Evolutionary conservation across 2,888 invertebrate genomes (phyloP), one percentile per base, ranked within the genome.

Genomic region (Merodon equestris): DNA sequence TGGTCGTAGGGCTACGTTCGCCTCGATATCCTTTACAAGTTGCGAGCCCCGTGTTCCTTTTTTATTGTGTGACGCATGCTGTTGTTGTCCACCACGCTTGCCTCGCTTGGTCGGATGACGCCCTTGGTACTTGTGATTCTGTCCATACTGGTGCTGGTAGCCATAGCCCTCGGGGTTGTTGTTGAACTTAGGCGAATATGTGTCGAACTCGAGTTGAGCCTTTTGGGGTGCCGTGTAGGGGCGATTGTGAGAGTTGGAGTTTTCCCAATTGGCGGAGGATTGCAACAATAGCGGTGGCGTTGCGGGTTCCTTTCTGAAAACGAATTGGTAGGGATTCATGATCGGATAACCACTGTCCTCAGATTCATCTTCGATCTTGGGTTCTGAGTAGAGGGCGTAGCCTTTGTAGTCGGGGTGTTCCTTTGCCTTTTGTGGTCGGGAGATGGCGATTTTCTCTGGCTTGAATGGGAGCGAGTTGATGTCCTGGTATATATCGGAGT

Each of bases 91-190:
- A 2, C 86, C 85, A 2, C 88, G 85, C 66, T 88, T 88, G 19
- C 88, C 88, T 1, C 88, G 85, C 67, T 87, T 87, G 38, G 75
- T 82, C 1, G 81, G 81, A 60, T 83, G 84, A 1, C 84, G 83
- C n/a, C 54, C 83, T 19, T 83, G 58, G 38, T 82, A 83, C 71
- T 82, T 83, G 51, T 81, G 82, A 50, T 61, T 75, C 15, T 44
- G 56, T 42, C 15, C 61, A 9, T 76, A 79, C 9, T 86, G 85
- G 40, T 88, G 88, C 79, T 88, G 89, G 34, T 88, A 88, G 56
- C 88, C 88, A 73, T 87, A 88, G 1, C 88, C 88, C 64, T 89
- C 88, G 7, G 88, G 88, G 82, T 89, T 88, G 42, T 89, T 88
- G 54, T 88, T 89, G 58, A 84, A 88, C 81, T 88, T 88, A 13